These are phyloP conservation scores for Leucozona laternaria DNA, from an alignment of 2,888 invertebrate genomes.

Conservation along the genomic window DNA sequence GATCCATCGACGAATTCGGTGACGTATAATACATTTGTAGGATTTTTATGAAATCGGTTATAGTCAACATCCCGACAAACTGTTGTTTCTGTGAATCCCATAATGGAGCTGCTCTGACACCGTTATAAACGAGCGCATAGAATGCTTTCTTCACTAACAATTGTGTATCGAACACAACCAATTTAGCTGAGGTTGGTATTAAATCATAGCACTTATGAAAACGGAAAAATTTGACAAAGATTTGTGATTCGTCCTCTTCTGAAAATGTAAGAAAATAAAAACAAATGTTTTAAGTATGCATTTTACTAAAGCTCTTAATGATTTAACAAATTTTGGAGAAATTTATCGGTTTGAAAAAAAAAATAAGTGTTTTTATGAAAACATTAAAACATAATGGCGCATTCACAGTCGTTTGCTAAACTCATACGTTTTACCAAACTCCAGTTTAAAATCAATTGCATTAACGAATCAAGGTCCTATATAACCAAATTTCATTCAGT, in stretches of 20 bases:
- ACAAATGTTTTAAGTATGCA: background rate
- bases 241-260: constrained; percentile 99
- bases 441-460: too few species aligned
- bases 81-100: constrained; percentile 97
- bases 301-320: too few species aligned
- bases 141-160: constrained; percentile 99
- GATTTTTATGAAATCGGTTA: constrained; percentile 99
- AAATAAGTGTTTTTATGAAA: too few species aligned
- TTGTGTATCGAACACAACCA: constrained; percentile 99
- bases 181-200: constrained; percentile 99
- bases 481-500: too few species aligned
- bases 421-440: too few species aligned
- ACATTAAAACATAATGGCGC: too few species aligned
- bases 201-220: constrained; percentile 99
- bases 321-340: too few species aligned
- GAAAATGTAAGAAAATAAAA: constrained; percentile 81
- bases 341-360: too few species aligned
- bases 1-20: constrained; percentile 96
- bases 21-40: constrained; percentile 98
- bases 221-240: constrained; percentile 99
- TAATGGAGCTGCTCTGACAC: constrained; percentile 97
- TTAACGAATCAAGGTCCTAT: too few species aligned
- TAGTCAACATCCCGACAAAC: constrained; percentile 99
- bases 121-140: constrained; percentile 99
- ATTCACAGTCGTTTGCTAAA: too few species aligned